A percentile compares a stretch with the other conserved stretches of the same genome.
phyloP scores from a whole-genome alignment of 2,888 invertebrate species.

The Eurois occulta region DNA sequence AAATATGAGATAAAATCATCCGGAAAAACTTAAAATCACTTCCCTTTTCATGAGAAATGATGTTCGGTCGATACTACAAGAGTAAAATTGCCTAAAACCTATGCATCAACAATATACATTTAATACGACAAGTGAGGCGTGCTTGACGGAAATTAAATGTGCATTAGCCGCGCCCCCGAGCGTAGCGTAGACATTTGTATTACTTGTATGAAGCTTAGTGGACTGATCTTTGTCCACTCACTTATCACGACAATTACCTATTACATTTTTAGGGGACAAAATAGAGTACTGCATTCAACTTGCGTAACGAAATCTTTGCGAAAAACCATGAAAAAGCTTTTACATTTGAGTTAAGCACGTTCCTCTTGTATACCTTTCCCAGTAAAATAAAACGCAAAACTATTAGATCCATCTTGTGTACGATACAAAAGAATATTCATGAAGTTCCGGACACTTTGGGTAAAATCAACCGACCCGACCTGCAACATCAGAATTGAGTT shows the following conservation, averaged over 20 bases:
- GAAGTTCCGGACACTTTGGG: neutral
- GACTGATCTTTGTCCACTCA: slow-evolving; percentile 21
- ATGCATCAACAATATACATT: slow-evolving; percentile 32
- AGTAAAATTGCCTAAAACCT: slow-evolving; percentile 8
- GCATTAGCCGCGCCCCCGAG: slow-evolving; percentile 61
- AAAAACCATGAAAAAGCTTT: neutral
- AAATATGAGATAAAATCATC: neutral
- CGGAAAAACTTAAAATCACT: too few species aligned
- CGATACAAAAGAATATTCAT: neutral
- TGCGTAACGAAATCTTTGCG: neutral
- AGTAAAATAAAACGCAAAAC: neutral
- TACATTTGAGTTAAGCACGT: neutral
- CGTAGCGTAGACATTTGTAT: slow-evolving; percentile 49
- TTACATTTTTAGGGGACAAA: neutral
- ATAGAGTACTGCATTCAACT: neutral
- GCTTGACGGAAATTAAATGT: slow-evolving; percentile 68
- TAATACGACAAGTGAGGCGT: slow-evolving; percentile 60
- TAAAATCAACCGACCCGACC: too few species aligned
- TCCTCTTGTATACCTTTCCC: neutral
- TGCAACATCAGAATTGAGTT: neutral
- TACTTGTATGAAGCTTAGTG: slow-evolving; percentile 27
- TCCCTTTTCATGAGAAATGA: too few species aligned
- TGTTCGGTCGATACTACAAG: neutral
- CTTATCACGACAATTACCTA: neutral
- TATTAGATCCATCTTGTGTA: neutral